A percentile compares a stretch with the other conserved stretches of the same genome.
These are phyloP conservation scores for Phengaris alcon DNA, from an alignment of 2,888 invertebrate species.

Conservation along the genomic window DNA sequence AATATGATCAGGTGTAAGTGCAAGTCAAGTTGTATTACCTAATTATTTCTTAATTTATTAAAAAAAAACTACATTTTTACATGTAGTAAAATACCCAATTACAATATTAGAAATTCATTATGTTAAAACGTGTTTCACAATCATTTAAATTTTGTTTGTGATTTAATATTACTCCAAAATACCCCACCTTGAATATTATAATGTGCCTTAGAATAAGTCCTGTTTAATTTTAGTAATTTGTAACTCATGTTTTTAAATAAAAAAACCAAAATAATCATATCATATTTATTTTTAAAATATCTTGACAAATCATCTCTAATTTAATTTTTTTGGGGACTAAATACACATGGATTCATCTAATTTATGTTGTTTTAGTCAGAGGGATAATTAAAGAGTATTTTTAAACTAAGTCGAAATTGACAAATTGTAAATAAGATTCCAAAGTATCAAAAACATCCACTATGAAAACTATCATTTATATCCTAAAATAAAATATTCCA, in stretches of 20 bases:
- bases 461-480: constrained; percentile 8
- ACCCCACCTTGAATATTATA: constrained; percentile 34
- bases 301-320: constrained; percentile 12
- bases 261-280: not conserved
- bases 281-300: constrained; percentile 21
- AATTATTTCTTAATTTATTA: no score
- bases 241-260: not conserved
- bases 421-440: not conserved
- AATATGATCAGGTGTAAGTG: not conserved
- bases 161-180: constrained; percentile 24
- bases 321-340: not conserved
- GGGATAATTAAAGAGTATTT: not conserved
- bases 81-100: no score
- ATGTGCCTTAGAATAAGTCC: constrained; percentile 37
- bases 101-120: not conserved
- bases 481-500: constrained; percentile 1
- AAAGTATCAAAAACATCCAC: constrained; percentile 27
- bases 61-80: no score
- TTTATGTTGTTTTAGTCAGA: not conserved
- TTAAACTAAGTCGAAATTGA: constrained; percentile 8
- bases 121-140: not conserved
- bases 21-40: not conserved
- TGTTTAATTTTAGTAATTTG: not conserved
- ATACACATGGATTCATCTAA: not conserved
- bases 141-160: not conserved